Conservation (phyloP, 2,797 vertebrate genomes). For the Tolypeutes matacus region DNA sequence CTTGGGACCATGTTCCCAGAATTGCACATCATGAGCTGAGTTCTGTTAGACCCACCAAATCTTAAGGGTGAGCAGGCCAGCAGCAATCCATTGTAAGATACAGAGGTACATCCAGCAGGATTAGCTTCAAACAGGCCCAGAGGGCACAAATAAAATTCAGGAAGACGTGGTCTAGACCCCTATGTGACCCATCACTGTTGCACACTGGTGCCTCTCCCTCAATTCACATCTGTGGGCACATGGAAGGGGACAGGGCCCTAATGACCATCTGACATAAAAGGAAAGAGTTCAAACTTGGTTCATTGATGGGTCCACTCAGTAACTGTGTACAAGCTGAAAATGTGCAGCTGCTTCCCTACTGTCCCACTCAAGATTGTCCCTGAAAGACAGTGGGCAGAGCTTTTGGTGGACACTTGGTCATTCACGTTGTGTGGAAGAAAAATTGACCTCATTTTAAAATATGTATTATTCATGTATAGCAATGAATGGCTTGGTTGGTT, state of each 20-base stretch:
- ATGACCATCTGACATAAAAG: background rate
- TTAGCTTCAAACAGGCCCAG: background rate
- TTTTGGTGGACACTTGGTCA: background rate
- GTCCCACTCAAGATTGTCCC: background rate
- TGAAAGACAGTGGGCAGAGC: background rate
- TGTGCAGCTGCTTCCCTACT: background rate
- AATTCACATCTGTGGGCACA: background rate
- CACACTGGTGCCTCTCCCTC: background rate
- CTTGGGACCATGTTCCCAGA: background rate
- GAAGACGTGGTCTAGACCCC: background rate
- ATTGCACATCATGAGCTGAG: background rate
- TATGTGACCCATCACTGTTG: background rate
- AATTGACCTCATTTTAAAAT: too few relatives aligned
- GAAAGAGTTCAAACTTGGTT: background rate
- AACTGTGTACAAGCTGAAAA: background rate
- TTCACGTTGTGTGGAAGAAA: too few relatives aligned
- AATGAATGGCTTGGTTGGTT: too few relatives aligned
- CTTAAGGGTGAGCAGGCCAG: background rate
- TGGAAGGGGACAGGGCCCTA: background rate
- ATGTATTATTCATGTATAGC: too few relatives aligned
- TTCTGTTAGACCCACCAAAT: background rate
- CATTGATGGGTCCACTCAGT: background rate
- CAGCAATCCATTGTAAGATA: background rate
- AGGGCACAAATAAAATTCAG: background rate
- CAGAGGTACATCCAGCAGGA: background rate